phyloP scores from a whole-genome alignment of 2,797 vertebrate genomes.

The Parauchenoglanis ngamensis region DNA sequence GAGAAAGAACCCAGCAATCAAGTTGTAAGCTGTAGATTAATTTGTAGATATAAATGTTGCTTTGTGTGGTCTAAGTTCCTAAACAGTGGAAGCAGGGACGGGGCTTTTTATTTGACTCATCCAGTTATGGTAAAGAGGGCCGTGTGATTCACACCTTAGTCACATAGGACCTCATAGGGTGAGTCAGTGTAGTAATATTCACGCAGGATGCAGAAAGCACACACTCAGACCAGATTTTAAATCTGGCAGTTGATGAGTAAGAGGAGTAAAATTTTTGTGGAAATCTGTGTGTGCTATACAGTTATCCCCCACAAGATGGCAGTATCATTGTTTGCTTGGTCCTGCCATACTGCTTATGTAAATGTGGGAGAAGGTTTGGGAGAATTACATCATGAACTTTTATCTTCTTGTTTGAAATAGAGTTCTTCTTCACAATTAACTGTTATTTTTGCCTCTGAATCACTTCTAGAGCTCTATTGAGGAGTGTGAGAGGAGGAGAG shows the following conservation, averaged over 20 bases:
- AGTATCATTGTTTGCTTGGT: slow-evolving; percentile 30
- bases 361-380: slow-evolving; percentile 50
- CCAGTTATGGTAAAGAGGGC: slow-evolving; percentile 56
- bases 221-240: slow-evolving; percentile 24
- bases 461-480: slow-evolving; percentile 65
- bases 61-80: not conserved
- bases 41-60: not conserved
- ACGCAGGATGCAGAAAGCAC: slow-evolving; percentile 46
- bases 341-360: slow-evolving; percentile 32
- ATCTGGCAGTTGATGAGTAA: slow-evolving; percentile 51
- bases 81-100: slow-evolving; percentile 30
- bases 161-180: slow-evolving; percentile 38
- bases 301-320: slow-evolving; percentile 53
- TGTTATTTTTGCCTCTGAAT: slow-evolving; percentile 32
- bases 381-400: slow-evolving; percentile 28
- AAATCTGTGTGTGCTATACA: slow-evolving; percentile 16
- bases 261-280: slow-evolving; percentile 38
- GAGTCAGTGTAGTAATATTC: slow-evolving; percentile 54
- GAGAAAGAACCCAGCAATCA: not conserved
- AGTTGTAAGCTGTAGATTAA: slow-evolving; percentile 36
- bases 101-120: slow-evolving; percentile 49
- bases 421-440: slow-evolving; percentile 21
- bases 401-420: not conserved
- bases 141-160: slow-evolving; percentile 58
- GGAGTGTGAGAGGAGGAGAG: slow-evolving; percentile 73